phyloP scores from a whole-genome alignment of 2,113 vertebrate genomes.

The Ivindomyrus marchei region DNA sequence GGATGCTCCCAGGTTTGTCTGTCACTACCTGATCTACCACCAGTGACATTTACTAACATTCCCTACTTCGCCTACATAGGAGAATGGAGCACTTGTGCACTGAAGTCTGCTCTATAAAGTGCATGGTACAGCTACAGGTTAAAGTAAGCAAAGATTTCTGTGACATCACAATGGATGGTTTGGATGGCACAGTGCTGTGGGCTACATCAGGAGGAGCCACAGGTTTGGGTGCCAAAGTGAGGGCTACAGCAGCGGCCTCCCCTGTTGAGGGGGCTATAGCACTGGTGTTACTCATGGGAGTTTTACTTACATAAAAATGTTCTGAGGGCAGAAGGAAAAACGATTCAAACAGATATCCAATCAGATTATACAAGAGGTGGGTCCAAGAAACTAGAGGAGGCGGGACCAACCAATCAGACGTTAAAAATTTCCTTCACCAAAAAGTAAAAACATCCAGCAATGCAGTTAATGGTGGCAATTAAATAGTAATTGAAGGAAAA shows the following conservation, averaged over 20 bases:
- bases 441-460: background rate
- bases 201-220: too few species aligned
- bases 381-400: too few species aligned
- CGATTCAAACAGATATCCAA: too few species aligned
- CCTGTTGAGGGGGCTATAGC: background rate
- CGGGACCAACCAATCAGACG: too few species aligned
- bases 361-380: too few species aligned
- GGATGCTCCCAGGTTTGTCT: constrained; percentile 6
- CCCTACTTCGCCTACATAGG: background rate
- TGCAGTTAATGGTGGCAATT: background rate
- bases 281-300: background rate
- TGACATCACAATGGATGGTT: background rate
- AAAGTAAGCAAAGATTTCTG: background rate
- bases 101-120: background rate
- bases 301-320: too few species aligned
- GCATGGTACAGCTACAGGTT: background rate
- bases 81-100: background rate
- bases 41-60: background rate
- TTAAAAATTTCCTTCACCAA: background rate
- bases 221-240: background rate
- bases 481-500: background rate
- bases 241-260: too few species aligned
- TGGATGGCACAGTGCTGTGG: background rate
- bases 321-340: too few species aligned
- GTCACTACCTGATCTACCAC: background rate